A percentile compares a stretch with the other conserved stretches of the same genome.
phyloP scores from a whole-genome alignment of 1,140 invertebrate genomes.

The Drosophila ohnishii region DNA sequence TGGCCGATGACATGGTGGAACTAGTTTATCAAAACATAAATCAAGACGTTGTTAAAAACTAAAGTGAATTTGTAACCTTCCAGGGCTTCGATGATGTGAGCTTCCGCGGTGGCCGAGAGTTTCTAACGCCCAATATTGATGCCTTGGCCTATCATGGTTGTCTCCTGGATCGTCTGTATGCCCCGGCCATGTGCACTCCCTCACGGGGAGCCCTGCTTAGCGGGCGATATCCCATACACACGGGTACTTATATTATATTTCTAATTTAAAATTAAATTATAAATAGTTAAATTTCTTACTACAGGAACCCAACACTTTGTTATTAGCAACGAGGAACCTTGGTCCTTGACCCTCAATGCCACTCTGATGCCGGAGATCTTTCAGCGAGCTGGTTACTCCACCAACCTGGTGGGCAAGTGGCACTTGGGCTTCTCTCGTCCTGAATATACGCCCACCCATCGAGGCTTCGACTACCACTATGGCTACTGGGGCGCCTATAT shows the following conservation, averaged over 20 bases:
- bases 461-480: constrained; percentile 94
- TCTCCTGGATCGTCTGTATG: constrained; percentile 90
- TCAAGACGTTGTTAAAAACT: constrained; percentile 1
- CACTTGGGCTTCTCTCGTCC: constrained; percentile 89
- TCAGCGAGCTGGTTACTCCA: constrained; percentile 89
- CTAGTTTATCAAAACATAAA: constrained; percentile 26
- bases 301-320: constrained; percentile 91
- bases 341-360: constrained; percentile 88
- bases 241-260: constrained; percentile 84
- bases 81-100: constrained; percentile 96
- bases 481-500: constrained; percentile 93
- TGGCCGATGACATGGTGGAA: constrained; percentile 86
- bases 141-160: constrained; percentile 90
- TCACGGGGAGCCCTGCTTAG: constrained; percentile 91
- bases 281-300: not conserved
- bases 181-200: constrained; percentile 90
- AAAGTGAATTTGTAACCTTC: constrained; percentile 3
- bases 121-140: constrained; percentile 93
- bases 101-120: constrained; percentile 93
- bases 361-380: constrained; percentile 91
- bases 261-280: not conserved
- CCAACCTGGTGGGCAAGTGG: constrained; percentile 96
- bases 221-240: constrained; percentile 92
- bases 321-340: constrained; percentile 88
- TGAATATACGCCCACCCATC: constrained; percentile 89